phyloP scores from a whole-genome alignment of 2,113 vertebrate genomes.

The Sciurus niger region DNA sequence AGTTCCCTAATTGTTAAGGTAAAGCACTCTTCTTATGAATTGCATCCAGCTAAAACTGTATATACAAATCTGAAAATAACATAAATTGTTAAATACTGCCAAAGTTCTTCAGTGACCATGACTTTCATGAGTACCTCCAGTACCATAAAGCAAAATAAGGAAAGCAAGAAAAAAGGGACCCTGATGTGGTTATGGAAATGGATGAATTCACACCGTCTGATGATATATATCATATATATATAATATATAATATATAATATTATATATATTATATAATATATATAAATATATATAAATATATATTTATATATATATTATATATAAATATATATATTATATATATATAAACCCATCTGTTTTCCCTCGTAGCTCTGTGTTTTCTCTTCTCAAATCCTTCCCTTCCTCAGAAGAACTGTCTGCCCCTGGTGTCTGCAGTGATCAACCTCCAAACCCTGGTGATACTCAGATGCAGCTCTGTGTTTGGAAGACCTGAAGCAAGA shows the following conservation, averaged over 20 bases:
- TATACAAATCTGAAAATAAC: slow-evolving; percentile 13
- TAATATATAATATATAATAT: too few relatives aligned
- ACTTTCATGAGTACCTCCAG: background rate
- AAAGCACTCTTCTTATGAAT: background rate
- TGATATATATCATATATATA: too few relatives aligned
- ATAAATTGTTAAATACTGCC: background rate
- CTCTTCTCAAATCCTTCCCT: background rate
- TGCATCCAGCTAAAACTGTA: background rate
- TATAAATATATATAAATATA: too few relatives aligned
- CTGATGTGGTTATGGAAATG: background rate
- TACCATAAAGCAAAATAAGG: background rate
- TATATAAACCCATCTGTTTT: background rate
- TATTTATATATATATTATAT: too few relatives aligned
- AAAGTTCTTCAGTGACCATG: background rate
- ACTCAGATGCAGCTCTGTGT: background rate
- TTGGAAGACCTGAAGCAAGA: background rate
- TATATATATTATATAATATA: too few relatives aligned
- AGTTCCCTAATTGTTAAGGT: background rate
- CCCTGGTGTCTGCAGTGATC: background rate
- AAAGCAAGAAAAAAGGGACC: background rate
- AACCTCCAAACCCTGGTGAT: background rate
- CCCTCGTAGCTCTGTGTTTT: background rate
- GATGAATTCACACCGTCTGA: background rate
- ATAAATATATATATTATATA: too few relatives aligned
- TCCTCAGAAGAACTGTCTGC: background rate